Percentiles rank a stretch among this genome's conserved stretches.
These are phyloP conservation scores for Alethe diademata DNA, from an alignment of 2,113 vertebrate species.

Conservation along the genomic window DNA sequence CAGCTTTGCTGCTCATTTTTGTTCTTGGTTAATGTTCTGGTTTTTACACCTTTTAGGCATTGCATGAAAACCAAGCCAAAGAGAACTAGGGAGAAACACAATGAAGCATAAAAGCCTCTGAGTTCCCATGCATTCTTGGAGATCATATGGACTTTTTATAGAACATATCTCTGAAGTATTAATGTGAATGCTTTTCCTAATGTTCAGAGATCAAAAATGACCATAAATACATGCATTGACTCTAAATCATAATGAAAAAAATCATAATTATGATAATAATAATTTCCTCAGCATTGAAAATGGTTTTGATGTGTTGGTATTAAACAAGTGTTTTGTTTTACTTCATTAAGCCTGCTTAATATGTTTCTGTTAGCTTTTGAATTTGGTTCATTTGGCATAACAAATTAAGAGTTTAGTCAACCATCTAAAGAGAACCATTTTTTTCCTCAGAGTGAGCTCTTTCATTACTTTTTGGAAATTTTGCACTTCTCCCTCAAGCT, in stretches of 20 bases:
- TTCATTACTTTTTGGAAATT: not conserved
- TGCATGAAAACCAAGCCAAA: not conserved
- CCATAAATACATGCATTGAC: not conserved
- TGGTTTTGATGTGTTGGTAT: not conserved
- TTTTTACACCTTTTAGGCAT: not conserved
- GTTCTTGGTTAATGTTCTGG: not conserved
- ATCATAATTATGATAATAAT: not conserved
- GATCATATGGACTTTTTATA: not conserved
- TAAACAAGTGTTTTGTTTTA: not conserved
- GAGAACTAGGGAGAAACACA: not conserved
- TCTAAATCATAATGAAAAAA: not conserved
- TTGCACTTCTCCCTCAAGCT: not conserved
- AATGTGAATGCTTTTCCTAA: not conserved
- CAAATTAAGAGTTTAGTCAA: not conserved
- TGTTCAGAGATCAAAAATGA: not conserved
- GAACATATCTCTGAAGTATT: not conserved
- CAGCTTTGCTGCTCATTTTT: not conserved
- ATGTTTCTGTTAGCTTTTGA: not conserved
- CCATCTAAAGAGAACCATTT: not conserved
- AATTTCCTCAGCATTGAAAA: not conserved
- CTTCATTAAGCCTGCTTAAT: not conserved
- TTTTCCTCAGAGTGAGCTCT: not conserved
- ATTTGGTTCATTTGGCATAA: not conserved
- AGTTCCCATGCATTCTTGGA: not conserved
- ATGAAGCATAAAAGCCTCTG: not conserved